Percentiles rank a stretch among this genome's conserved stretches.
Evolutionary conservation across 2,888 invertebrate species (phyloP).

Genomic region (Argyra leucocephala): DNA sequence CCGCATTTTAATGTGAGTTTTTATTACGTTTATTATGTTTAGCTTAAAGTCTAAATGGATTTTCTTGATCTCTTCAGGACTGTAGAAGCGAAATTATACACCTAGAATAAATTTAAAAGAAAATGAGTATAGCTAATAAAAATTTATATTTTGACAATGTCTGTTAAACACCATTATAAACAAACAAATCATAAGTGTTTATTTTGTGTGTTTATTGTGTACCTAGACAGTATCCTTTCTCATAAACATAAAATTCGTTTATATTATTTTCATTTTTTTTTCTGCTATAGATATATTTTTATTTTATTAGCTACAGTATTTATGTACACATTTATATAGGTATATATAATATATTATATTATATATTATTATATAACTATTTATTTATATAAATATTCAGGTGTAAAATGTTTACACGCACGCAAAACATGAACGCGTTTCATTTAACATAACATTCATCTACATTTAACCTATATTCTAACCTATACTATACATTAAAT

Average conservation of each 20-base stretch:
- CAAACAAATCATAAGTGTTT: background rate
- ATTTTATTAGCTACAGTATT: background rate
- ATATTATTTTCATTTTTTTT: background rate
- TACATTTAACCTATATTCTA: background rate
- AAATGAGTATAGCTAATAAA: no score
- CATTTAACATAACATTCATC: background rate
- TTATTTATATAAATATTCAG: background rate
- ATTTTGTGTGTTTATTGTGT: background rate
- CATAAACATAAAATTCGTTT: background rate
- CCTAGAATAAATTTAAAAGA: no score
- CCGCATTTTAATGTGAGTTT: no score
- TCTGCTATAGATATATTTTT: no score
- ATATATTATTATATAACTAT: background rate
- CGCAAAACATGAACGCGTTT: background rate
- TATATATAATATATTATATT: no score
- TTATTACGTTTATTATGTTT: no score
- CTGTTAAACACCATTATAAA: no score
- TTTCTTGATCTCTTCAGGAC: no score
- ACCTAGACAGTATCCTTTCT: no score
- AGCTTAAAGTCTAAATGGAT: no score
- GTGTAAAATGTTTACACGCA: constrained; percentile 6
- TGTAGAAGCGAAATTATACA: no score
- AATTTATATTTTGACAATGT: no score
- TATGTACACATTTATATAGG: background rate
- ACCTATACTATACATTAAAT: background rate